These are phyloP conservation scores for Oryzias melastigma DNA, from an alignment of 2,113 vertebrate genomes.

Conservation along the genomic window DNA sequence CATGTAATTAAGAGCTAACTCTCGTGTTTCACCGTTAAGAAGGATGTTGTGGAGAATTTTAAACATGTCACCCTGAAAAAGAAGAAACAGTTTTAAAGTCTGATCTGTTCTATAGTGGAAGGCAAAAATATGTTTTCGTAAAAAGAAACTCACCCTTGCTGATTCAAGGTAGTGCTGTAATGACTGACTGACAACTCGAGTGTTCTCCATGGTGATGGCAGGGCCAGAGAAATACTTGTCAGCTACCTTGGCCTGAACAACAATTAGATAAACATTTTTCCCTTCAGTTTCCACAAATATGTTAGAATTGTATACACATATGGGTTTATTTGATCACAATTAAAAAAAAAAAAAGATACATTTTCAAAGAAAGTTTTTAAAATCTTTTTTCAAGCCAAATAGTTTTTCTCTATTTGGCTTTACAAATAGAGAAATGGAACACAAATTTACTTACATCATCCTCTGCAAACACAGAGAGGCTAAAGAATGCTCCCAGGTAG, in stretches of 20 bases:
- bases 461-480: slow-evolving; percentile 96
- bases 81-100: neutral
- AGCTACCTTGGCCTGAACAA: slow-evolving; percentile 88
- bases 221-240: slow-evolving; percentile 99
- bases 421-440: neutral
- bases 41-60: slow-evolving; percentile 94
- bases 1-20: slow-evolving; percentile 94
- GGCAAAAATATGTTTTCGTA: neutral
- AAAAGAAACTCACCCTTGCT: slow-evolving; percentile 81
- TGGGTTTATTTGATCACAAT: neutral
- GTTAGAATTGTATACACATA: neutral
- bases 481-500: slow-evolving; percentile 92
- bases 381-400: neutral
- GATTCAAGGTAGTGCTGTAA: slow-evolving; percentile 96
- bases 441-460: slow-evolving; percentile 88
- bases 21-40: slow-evolving; percentile 93
- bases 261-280: neutral
- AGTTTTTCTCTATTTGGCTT: too few species aligned
- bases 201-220: slow-evolving; percentile 97
- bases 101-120: neutral
- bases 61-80: slow-evolving; percentile 90
- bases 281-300: too few species aligned
- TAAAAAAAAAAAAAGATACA: too few species aligned
- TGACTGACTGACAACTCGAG: slow-evolving; percentile 93
- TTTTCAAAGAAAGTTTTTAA: neutral